A percentile compares a stretch with the other conserved stretches of the same genome.
Conservation (phyloP, 2,888 invertebrate species). For the Pseudeuparius sepicola region DNA sequence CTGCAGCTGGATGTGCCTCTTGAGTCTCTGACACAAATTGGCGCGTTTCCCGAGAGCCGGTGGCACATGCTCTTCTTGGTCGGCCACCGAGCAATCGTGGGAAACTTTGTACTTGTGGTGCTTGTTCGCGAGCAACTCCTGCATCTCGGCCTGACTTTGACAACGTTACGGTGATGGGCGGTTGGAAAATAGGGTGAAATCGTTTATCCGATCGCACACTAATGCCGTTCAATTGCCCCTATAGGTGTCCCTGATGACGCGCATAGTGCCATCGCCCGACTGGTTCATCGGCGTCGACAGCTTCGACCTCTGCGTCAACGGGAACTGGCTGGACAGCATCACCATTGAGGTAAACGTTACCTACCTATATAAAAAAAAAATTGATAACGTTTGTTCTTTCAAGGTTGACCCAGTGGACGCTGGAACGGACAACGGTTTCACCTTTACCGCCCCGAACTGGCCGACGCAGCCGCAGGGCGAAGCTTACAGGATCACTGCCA, state of each 20-base stretch:
- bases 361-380: no score
- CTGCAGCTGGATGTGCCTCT: neutral
- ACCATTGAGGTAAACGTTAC: conserved; percentile 65
- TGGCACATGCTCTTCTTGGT: no score
- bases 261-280: conserved; percentile 89
- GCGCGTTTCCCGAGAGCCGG: no score
- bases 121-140: no score
- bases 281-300: conserved; percentile 92
- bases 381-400: conserved; percentile 8
- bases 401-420: conserved; percentile 87
- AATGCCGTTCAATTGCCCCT: no score
- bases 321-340: conserved; percentile 84
- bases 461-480: conserved; percentile 82
- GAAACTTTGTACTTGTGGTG: no score
- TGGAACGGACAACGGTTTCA: conserved; percentile 91
- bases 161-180: no score
- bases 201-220: no score
- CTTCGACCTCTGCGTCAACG: conserved; percentile 82
- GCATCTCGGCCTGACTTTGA: no score
- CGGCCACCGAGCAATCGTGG: no score
- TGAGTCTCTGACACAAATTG: no score
- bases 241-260: conserved; percentile 80
- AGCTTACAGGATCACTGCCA: conserved; percentile 80
- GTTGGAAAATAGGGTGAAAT: no score
- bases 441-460: conserved; percentile 96